A percentile compares a stretch with the other conserved stretches of the same genome.
These are phyloP conservation scores for Buceros bicornis DNA, from an alignment of 2,797 vertebrate genomes.

Conservation along the genomic window DNA sequence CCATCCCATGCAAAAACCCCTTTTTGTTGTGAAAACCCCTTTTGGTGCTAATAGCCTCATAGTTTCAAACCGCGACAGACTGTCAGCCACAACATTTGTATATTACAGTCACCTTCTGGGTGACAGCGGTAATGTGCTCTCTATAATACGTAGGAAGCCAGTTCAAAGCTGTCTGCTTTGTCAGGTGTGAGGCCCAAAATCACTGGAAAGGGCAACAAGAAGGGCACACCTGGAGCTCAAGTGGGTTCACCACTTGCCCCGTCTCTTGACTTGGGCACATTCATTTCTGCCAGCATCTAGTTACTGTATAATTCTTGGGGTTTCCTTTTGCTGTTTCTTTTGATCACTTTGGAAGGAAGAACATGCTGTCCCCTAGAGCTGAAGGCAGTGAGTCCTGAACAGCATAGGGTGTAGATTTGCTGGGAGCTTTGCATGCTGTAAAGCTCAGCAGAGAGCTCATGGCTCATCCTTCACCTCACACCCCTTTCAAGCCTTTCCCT, in stretches of 20 bases:
- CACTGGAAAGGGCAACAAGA: neutral
- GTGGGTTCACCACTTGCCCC: neutral
- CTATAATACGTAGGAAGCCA: neutral
- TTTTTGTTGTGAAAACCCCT: too few relatives aligned
- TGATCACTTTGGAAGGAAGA: neutral
- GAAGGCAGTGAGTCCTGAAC: neutral
- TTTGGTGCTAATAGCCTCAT: too few relatives aligned
- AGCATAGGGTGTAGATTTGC: neutral
- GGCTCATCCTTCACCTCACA: neutral
- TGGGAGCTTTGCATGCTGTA: neutral
- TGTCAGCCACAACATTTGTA: neutral
- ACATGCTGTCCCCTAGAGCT: fast-evolving
- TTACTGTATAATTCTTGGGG: neutral
- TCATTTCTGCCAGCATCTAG: neutral
- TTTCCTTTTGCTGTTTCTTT: neutral
- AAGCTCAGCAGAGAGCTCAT: neutral
- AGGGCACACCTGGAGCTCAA: neutral
- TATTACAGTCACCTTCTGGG: too few relatives aligned
- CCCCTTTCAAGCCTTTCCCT: neutral
- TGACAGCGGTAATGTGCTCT: fast-evolving
- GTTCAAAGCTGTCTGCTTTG: neutral
- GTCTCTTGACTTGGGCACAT: fast-evolving
- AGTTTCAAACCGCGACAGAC: too few relatives aligned
- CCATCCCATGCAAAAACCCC: too few relatives aligned
- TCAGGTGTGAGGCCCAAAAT: neutral